Conservation (phyloP, 2,113 vertebrate species). For the Theropithecus gelada region DNA sequence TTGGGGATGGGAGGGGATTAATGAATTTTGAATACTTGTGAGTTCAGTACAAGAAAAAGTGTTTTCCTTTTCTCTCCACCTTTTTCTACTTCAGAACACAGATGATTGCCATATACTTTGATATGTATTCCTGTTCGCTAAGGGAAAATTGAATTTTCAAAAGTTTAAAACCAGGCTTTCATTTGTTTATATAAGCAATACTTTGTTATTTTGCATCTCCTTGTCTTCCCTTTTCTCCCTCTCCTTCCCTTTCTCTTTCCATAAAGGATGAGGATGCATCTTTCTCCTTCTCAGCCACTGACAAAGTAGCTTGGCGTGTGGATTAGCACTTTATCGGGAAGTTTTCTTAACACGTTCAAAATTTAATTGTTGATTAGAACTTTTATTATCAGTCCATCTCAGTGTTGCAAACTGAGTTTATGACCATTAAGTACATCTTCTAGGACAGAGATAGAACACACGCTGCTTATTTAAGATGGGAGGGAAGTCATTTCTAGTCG, state of each 20-base stretch:
- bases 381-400: neutral
- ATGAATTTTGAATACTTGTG: neutral
- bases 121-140: neutral
- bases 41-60: neutral
- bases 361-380: neutral
- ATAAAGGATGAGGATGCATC: neutral
- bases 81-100: neutral
- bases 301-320: neutral
- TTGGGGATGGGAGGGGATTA: neutral
- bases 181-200: neutral
- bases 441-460: neutral
- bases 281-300: neutral
- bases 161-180: slow-evolving; percentile 30
- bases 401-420: neutral
- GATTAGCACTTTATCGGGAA: neutral
- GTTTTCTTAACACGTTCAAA: neutral
- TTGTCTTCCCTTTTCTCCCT: neutral
- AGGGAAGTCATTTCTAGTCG: neutral
- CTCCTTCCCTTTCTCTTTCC: neutral
- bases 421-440: neutral
- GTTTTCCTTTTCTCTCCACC: neutral
- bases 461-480: neutral
- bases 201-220: neutral
- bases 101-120: neutral
- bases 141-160: neutral